A percentile compares a stretch with the other conserved stretches of the same genome.
Evolutionary conservation across 1,140 invertebrate species (phyloP).

Genomic region (Bemisia tabaci): DNA sequence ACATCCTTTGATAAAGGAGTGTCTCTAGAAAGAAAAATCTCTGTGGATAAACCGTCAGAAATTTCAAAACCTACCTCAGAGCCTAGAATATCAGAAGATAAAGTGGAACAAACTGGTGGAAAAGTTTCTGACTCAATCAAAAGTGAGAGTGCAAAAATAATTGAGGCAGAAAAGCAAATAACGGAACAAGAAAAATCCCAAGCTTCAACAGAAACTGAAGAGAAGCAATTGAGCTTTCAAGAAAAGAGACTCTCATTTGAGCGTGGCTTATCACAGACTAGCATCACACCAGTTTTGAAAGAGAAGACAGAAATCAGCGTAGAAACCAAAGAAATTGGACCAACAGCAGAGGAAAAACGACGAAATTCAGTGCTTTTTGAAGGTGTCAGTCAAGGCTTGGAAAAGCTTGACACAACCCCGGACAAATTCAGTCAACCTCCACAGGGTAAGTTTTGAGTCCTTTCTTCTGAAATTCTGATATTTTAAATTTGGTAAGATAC

Average conservation of each 20-base stretch:
- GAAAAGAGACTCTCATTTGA: conserved; percentile 32
- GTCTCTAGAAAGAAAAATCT: not conserved
- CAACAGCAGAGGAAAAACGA: conserved; percentile 15
- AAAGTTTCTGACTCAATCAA: conserved; percentile 2
- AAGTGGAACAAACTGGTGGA: conserved; percentile 29
- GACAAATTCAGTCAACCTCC: not conserved
- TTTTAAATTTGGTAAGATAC: too few relatives aligned
- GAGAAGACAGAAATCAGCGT: conserved; percentile 12
- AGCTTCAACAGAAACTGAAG: conserved; percentile 31
- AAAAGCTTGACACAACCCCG: conserved; percentile 23
- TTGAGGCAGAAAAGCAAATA: conserved; percentile 32
- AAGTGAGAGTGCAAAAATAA: not conserved
- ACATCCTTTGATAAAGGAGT: not conserved
- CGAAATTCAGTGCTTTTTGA: conserved; percentile 31
- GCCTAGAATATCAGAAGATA: conserved; percentile 32
- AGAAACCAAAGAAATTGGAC: conserved; percentile 32
- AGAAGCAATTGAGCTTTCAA: conserved; percentile 31
- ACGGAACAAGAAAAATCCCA: not conserved
- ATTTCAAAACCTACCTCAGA: conserved; percentile 1
- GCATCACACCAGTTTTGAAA: not conserved
- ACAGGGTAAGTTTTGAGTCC: too few relatives aligned
- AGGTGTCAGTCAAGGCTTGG: conserved; percentile 32
- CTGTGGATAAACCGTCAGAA: conserved; percentile 1
- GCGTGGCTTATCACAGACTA: conserved; percentile 32
- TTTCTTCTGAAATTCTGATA: too few relatives aligned